Evolutionary conservation across 2,113 vertebrate species (phyloP).

Genomic region (Daphoenositta chrysoptera): DNA sequence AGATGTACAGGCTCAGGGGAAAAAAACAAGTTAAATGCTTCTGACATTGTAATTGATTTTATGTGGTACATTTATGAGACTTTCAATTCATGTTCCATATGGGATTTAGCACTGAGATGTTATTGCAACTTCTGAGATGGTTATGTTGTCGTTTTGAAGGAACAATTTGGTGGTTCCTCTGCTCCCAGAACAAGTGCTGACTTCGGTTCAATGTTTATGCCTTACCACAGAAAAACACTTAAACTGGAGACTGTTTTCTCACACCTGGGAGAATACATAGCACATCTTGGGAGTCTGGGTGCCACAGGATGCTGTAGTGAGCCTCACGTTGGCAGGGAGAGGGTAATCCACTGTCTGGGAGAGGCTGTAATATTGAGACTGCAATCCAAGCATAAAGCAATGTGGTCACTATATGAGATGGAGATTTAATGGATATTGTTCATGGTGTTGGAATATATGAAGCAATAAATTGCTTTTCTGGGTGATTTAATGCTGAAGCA

Average conservation of each 20-base stretch:
- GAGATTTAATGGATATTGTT: conserved; percentile 55
- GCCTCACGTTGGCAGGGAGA: accelerated
- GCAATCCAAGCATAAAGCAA: neutral
- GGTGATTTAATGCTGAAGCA: conserved; percentile 41
- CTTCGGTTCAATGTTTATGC: neutral
- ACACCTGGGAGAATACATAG: neutral
- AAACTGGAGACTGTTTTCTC: neutral
- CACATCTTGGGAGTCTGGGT: neutral
- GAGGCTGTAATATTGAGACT: neutral
- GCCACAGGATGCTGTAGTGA: neutral
- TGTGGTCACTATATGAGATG: conserved; percentile 8
- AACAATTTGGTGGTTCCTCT: neutral
- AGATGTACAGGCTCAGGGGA: conserved; percentile 10
- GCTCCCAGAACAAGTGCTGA: neutral
- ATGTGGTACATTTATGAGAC: conserved; percentile 51
- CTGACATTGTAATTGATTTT: conserved; percentile 66
- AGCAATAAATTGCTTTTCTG: conserved; percentile 57
- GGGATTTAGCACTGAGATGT: conserved; percentile 20
- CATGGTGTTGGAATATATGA: conserved; percentile 42
- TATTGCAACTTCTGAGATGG: neutral
- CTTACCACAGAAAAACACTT: neutral
- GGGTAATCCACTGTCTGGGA: neutral
- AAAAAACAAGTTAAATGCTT: conserved; percentile 37
- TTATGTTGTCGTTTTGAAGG: neutral
- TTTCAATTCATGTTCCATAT: conserved; percentile 17